Percentiles rank a stretch among this genome's conserved stretches.
Conservation (phyloP, 2,797 vertebrate genomes). For the Intellagama lesueurii region DNA sequence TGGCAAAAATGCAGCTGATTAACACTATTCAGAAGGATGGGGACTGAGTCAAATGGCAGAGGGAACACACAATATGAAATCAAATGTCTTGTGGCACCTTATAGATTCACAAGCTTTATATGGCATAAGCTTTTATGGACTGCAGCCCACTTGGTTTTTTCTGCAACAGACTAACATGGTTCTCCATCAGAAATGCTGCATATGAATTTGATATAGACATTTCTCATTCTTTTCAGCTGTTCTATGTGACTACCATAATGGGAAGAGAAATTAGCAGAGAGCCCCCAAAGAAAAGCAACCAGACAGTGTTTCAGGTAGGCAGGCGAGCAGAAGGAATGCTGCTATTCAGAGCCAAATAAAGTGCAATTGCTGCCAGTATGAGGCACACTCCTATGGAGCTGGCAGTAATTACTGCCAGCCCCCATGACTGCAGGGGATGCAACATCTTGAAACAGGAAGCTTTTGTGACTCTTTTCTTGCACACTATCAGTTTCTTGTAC, state of each 20-base stretch:
- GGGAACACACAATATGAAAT: not conserved
- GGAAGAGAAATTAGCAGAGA: not conserved
- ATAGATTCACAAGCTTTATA: too few relatives aligned
- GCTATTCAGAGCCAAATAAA: not conserved
- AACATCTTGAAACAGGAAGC: not conserved
- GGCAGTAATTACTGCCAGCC: not conserved
- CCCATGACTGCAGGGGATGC: not conserved
- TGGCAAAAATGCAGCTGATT: not conserved
- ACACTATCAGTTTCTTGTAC: not conserved
- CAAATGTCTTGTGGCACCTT: too few relatives aligned
- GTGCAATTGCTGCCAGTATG: not conserved
- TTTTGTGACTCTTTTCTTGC: not conserved
- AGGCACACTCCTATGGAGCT: not conserved
- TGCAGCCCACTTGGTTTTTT: too few relatives aligned
- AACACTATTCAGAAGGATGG: not conserved
- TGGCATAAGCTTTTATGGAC: too few relatives aligned
- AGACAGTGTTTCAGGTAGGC: not conserved
- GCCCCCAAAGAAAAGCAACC: not conserved
- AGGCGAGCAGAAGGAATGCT: not conserved
- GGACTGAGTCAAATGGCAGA: not conserved
- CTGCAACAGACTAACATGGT: too few relatives aligned
- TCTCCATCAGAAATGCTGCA: not conserved
- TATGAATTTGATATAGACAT: not conserved
- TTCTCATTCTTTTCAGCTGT: not conserved
- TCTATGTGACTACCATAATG: not conserved